These are phyloP conservation scores for Therioaphis trifolii DNA, from an alignment of 2,888 invertebrate species.

Conservation along the genomic window DNA sequence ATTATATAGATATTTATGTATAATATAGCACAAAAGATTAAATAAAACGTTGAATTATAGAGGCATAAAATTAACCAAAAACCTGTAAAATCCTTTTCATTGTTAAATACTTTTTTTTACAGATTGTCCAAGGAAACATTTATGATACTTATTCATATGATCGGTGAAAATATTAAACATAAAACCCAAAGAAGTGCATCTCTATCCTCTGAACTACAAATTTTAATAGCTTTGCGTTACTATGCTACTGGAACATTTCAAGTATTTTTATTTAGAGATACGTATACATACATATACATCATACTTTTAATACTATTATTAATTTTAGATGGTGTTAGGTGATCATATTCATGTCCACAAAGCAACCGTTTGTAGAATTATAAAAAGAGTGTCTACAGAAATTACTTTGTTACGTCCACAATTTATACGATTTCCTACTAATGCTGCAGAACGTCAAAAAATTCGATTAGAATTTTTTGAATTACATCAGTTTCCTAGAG, in stretches of 20 bases:
- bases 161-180: conserved; percentile 18
- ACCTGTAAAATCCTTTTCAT: too few species aligned
- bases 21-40: background rate
- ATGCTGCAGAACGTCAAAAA: background rate
- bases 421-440: conserved; percentile 1
- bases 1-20: background rate
- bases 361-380: conserved; percentile 2
- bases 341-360: background rate
- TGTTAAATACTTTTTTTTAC: background rate
- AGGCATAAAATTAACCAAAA: background rate
- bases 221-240: conserved; percentile 27
- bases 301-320: background rate
- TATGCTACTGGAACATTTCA: conserved; percentile 21
- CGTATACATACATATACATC: background rate
- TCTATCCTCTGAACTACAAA: background rate
- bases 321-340: background rate
- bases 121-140: conserved; percentile 19
- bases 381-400: background rate
- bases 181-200: conserved; percentile 15
- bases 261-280: background rate
- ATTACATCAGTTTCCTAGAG: background rate
- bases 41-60: background rate
- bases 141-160: conserved; percentile 1
- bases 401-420: background rate
- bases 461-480: background rate